Percentiles rank a stretch among this genome's conserved stretches.
These are phyloP conservation scores for Myiopsitta monachus DNA, from an alignment of 2,113 vertebrate species.

Conservation along the genomic window DNA sequence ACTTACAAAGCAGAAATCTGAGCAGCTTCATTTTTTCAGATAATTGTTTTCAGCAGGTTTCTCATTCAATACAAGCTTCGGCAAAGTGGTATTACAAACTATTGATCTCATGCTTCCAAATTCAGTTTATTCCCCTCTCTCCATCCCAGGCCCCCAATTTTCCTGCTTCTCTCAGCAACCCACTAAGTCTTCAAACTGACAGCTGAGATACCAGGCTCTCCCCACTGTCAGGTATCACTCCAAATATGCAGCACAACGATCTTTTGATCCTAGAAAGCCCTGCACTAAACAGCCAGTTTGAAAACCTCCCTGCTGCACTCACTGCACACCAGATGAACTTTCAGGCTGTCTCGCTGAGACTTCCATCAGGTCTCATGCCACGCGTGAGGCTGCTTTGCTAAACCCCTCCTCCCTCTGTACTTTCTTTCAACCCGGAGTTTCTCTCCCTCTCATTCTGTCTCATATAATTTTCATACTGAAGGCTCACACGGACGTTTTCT, in stretches of 20 bases:
- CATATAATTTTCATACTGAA: not conserved
- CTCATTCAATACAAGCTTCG: not conserved
- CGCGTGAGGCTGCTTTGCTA: not conserved
- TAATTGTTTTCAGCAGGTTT: constrained; percentile 59
- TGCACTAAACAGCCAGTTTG: not conserved
- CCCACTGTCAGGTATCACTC: not conserved
- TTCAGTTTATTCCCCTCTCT: not conserved
- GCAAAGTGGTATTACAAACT: not conserved
- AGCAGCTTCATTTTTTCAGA: constrained; percentile 41
- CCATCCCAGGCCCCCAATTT: not conserved
- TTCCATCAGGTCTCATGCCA: not conserved
- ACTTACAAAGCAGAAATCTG: constrained; percentile 7
- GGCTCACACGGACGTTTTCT: not conserved
- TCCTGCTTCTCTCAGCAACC: not conserved
- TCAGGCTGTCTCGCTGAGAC: not conserved
- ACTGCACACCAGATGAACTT: not conserved
- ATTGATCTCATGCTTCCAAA: constrained; percentile 21
- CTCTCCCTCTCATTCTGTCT: not conserved
- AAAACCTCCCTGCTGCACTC: not conserved
- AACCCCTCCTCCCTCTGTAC: not conserved
- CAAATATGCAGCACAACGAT: not conserved
- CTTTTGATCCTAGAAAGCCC: not conserved
- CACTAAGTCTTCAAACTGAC: not conserved
- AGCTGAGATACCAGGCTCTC: not conserved
- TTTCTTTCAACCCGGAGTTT: not conserved